A percentile compares a stretch with the other conserved stretches of the same genome.
phyloP scores from a whole-genome alignment of 2,113 vertebrate species.

The Rhea americana region DNA sequence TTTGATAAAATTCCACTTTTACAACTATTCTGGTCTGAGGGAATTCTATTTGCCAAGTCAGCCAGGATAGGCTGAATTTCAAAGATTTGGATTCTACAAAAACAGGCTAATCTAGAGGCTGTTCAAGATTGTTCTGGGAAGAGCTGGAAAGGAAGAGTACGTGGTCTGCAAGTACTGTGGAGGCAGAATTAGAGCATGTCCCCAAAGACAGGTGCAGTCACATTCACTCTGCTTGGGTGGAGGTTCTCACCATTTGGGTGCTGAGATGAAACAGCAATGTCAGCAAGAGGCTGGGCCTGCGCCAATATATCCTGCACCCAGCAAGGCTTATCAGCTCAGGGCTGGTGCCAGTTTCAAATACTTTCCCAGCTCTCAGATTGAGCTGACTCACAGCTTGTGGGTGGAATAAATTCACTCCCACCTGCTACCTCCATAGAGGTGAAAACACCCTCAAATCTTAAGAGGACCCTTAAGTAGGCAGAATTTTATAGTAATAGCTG shows the following conservation, averaged over 20 bases:
- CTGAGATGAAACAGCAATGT: not conserved
- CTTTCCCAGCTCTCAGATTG: not conserved
- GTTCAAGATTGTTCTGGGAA: not conserved
- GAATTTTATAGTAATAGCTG: not conserved
- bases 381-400: not conserved
- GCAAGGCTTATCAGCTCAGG: not conserved
- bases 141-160: not conserved
- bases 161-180: not conserved
- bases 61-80: not conserved
- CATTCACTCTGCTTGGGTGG: not conserved
- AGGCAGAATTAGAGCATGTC: not conserved
- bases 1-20: not conserved
- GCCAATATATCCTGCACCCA: not conserved
- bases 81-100: not conserved
- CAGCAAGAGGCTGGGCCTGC: not conserved
- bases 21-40: not conserved
- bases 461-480: not conserved
- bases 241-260: not conserved
- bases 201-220: not conserved
- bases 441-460: not conserved
- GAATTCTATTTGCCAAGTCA: not conserved
- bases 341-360: not conserved
- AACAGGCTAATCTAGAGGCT: not conserved
- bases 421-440: not conserved
- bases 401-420: slow-evolving; percentile 10